Evolutionary conservation across 2,888 invertebrate genomes (phyloP).

Genomic region (Gymnocheta viridis): DNA sequence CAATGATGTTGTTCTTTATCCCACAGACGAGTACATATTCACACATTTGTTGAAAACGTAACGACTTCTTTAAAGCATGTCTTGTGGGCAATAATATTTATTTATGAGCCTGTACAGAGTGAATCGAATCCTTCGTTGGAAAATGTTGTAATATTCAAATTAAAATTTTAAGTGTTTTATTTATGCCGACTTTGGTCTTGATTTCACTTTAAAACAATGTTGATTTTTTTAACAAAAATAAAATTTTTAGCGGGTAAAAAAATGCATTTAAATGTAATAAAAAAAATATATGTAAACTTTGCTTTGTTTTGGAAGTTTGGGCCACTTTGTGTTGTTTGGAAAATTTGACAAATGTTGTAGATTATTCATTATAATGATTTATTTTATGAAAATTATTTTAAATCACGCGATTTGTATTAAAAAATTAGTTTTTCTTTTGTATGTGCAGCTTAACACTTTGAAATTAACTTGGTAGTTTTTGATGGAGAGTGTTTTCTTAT

Average conservation of each 20-base stretch:
- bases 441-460: constrained; percentile 45
- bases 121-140: constrained; percentile 7
- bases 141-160: constrained; percentile 68
- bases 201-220: constrained; percentile 40
- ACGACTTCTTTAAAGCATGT: constrained; percentile 48
- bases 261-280: neutral
- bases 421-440: constrained; percentile 1
- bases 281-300: constrained; percentile 17
- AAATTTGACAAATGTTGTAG: constrained; percentile 52
- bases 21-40: constrained; percentile 22
- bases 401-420: constrained; percentile 65
- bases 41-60: constrained; percentile 35
- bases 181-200: constrained; percentile 57
- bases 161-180: constrained; percentile 64
- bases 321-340: constrained; percentile 16
- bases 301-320: constrained; percentile 23
- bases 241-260: constrained; percentile 10
- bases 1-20: constrained; percentile 29
- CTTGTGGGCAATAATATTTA: constrained; percentile 49
- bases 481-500: neutral
- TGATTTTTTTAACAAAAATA: neutral
- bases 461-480: constrained; percentile 43
- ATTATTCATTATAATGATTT: constrained; percentile 33
- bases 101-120: constrained; percentile 1
- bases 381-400: constrained; percentile 37